Percentiles rank a stretch among this genome's conserved stretches.
Conservation (phyloP, 2,888 invertebrate genomes). For the Drosophila borealis region DNA sequence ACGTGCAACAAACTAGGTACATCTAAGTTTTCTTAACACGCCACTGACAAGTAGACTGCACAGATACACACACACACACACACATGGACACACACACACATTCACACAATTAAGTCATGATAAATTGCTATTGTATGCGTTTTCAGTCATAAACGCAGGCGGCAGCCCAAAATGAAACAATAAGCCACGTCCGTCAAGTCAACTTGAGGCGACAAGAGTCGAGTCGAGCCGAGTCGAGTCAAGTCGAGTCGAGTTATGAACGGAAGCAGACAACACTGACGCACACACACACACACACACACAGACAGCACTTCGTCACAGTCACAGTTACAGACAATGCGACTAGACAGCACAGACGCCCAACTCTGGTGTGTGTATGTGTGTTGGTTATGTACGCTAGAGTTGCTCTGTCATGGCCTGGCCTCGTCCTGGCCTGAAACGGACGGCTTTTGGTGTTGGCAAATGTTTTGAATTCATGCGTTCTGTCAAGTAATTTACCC, state of each 20-base stretch:
- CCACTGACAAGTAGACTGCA: slow-evolving; percentile 66
- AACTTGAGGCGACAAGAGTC: slow-evolving; percentile 74
- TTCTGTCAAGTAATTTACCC: slow-evolving; percentile 71
- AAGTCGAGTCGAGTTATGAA: slow-evolving; percentile 58
- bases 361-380: slow-evolving; percentile 21
- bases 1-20: slow-evolving; percentile 47
- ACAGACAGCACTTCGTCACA: slow-evolving; percentile 71
- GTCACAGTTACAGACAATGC: slow-evolving; percentile 66
- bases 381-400: slow-evolving; percentile 16
- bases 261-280: slow-evolving; percentile 54
- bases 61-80: slow-evolving; percentile 24
- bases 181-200: slow-evolving; percentile 81
- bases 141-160: slow-evolving; percentile 66
- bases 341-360: slow-evolving; percentile 68
- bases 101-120: slow-evolving; percentile 77
- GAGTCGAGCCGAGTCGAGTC: slow-evolving; percentile 60
- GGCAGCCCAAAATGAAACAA: slow-evolving; percentile 76
- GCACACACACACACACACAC: slow-evolving; percentile 16
- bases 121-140: slow-evolving; percentile 79
- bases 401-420: slow-evolving; percentile 53
- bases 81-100: slow-evolving; percentile 23
- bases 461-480: slow-evolving; percentile 73
- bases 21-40: slow-evolving; percentile 69
- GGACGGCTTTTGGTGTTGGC: slow-evolving; percentile 62
- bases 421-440: slow-evolving; percentile 47